Base-by-base conservation (phyloP, 1,140 invertebrate species). In the Calephelis nemesis region DNA sequence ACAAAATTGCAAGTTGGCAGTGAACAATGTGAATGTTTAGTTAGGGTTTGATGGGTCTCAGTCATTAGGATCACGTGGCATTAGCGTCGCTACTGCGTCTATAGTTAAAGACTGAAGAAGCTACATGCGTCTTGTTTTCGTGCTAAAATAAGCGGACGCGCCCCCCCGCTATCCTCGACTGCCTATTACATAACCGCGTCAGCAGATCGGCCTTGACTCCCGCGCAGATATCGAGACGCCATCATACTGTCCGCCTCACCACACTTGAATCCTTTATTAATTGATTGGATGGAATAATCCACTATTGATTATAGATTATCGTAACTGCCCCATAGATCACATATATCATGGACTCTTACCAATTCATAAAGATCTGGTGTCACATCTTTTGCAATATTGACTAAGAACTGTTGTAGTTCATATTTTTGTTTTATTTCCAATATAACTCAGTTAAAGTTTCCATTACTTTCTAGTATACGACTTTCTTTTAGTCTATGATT, bases 131-230 rank as follows among this genome's bases (percentile, higher is more conserved):
- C 74, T 82, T 87, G 79, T 85, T 83, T 86, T 82, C 75, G 75
- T 74, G 77, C 82, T 87, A 87, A 89, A 86, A 84, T 88, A 89
- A 90, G 82, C 85, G 74, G 69, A 74, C 67, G 68, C 83, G 77
- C 80, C 85, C 80, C 83, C 74, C 82, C 82, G 80, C 84, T 63
- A 76, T 74, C 78, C 69, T 74, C 82, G 78, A 73, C 74, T 71
- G 74, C 69, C 73, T 67, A 78, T 91, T 91, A 90, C 72, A 84
- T 91, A 91, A 91, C 76, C 81, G 79, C 85, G 79, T 78, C 83
- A 84, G 81, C 73, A 75, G 68, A 62, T 68, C 82, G 87, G 87
- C 88, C 88, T 91, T 91, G 88, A 91, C 87, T 91, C 88, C 88
- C 84, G 88, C 88, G 88, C 87, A 80, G 82, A 73, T 77, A 73